Evolutionary conservation across 2,113 vertebrate species (phyloP).

Genomic region (Caranx melampygus): DNA sequence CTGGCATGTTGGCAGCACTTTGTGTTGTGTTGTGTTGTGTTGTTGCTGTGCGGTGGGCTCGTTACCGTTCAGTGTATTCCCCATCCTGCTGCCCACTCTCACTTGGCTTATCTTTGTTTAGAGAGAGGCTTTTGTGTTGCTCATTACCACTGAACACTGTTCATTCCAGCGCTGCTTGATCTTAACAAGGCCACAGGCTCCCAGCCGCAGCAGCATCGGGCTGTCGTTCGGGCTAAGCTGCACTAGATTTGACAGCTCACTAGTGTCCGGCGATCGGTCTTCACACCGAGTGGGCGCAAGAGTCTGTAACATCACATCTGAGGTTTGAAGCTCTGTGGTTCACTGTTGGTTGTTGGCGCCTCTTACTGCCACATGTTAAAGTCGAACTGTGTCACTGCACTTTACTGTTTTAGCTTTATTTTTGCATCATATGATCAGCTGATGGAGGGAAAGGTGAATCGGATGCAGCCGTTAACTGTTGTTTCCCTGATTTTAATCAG

Average conservation of each 20-base stretch:
- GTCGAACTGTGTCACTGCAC: too few relatives aligned
- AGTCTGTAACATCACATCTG: background rate
- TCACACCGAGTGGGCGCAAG: background rate
- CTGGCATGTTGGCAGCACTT: accelerated
- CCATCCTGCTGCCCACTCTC: slow-evolving; percentile 14
- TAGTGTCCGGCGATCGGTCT: background rate
- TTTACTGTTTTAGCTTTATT: too few relatives aligned
- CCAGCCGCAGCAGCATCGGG: background rate
- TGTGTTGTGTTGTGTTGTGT: background rate
- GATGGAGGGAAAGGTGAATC: too few relatives aligned
- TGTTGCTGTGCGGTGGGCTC: background rate
- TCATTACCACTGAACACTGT: slow-evolving; percentile 37
- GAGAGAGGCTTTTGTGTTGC: slow-evolving; percentile 29
- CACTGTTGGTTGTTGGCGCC: background rate
- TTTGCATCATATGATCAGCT: too few relatives aligned
- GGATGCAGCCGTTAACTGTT: too few relatives aligned
- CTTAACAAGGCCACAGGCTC: slow-evolving; percentile 19
- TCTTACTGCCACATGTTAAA: background rate
- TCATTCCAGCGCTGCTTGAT: slow-evolving; percentile 10
- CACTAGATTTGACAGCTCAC: background rate
- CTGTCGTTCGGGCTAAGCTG: background rate
- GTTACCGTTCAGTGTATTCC: background rate
- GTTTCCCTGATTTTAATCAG: background rate
- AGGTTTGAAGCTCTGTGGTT: background rate
- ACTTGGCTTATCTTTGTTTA: slow-evolving; percentile 35